phyloP scores from a whole-genome alignment of 2,797 vertebrate genomes.

The Sparidentex hasta region DNA sequence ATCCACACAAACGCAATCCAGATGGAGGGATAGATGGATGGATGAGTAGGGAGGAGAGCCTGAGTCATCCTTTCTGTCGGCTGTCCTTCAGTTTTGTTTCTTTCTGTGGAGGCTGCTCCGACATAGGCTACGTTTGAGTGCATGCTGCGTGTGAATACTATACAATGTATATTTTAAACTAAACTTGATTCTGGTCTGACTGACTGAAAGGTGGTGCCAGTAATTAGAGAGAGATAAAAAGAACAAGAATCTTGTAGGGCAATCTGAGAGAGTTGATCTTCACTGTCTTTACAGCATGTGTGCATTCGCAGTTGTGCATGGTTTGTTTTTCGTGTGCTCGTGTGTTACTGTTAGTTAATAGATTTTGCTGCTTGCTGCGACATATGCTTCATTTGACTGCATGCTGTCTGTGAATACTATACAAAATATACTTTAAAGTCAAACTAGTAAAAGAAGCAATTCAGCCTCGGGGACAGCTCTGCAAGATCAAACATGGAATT shows the following conservation, averaged over 20 bases:
- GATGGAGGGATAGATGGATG: conserved; percentile 74
- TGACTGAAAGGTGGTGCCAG: no score
- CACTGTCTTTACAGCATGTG: no score
- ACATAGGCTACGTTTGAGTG: conserved; percentile 13
- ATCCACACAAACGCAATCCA: conserved; percentile 79
- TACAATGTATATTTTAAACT: conserved; percentile 29
- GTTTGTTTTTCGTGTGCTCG: no score
- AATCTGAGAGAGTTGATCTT: no score
- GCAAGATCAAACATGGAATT: conserved; percentile 5
- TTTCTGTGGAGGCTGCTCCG: conserved; percentile 7
- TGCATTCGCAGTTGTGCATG: no score
- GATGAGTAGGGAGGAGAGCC: conserved; percentile 72
- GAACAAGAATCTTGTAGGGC: no score
- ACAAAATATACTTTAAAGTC: conserved; percentile 27
- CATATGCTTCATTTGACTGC: conserved; percentile 14
- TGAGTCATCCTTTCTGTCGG: conserved; percentile 67
- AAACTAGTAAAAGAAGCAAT: conserved; percentile 19
- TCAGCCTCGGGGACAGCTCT: conserved; percentile 1
- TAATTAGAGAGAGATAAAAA: no score
- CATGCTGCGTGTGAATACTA: conserved; percentile 2
- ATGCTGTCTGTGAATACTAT: conserved; percentile 2
- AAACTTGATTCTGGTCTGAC: conserved; percentile 2
- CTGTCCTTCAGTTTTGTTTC: conserved; percentile 42
- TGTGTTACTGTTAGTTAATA: no score
- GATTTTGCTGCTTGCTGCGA: not conserved